Evolutionary conservation across 2,888 invertebrate species (phyloP), one percentile per base, ranked within the genome.

Genomic region (Tetragonisca angustula): DNA sequence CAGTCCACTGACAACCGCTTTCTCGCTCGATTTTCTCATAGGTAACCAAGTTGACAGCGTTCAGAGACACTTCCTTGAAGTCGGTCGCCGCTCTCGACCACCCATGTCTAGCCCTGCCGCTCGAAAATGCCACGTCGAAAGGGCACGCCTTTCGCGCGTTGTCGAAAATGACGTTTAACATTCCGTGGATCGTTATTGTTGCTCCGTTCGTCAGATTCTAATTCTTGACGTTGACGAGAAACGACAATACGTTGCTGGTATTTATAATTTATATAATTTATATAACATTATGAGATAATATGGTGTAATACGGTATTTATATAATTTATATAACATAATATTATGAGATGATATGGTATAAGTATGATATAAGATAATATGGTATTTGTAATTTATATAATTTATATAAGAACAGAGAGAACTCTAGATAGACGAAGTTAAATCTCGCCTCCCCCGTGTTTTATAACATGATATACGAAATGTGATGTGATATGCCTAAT

Each of bases 1-100:
- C 91, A 90, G 84, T 79, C 43, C 79, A 89, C 90, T 91, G 91
- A 92, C 91, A 91, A 89, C 89, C 82, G 84, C 87, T 84, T 91
- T 90, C 90, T 82, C 82, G 85, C 84, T 85, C 88, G 84, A 87
- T 88, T 89, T 87, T 90, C 81, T 83, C 84, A 84, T 84, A 87
- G 89, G 88, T 88, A 88, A 85, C 88, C 80, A 76, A 86, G 77
- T 86, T 89, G 91, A 91, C 91, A 89, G 86, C 85, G 85, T 83
- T 76, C 91, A 90, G 88, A 90, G 88, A 86, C 87, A 87, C 87
- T 91, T 91, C 86, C 88, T 86, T 88, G 82, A 79, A 80, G 64
- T 82, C 83, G 77, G 36, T 70, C 80, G 70, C 61, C 81, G 74
- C 74, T 56, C 76, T 50, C 86, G 90, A 89, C 89, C 89, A 90